A percentile compares a stretch with the other conserved stretches of the same genome.
Evolutionary conservation across 2,888 invertebrate species (phyloP).

Genomic region (Uloborus plumipes): DNA sequence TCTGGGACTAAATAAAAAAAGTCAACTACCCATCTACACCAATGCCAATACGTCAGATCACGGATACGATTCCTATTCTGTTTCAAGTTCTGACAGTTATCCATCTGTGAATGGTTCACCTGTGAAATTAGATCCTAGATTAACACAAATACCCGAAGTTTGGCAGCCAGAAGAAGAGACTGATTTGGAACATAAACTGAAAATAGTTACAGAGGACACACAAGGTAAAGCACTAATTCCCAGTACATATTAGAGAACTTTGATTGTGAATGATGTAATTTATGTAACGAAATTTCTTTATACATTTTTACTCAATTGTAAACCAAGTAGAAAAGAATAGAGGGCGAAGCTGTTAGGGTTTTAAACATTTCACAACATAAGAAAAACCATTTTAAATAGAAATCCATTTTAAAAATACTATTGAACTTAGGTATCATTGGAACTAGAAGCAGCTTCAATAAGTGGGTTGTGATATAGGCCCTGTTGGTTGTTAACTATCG

Average conservation of each 20-base stretch:
- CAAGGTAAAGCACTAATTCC: constrained; percentile 17
- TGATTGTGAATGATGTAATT: background rate
- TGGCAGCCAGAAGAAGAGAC: constrained; percentile 60
- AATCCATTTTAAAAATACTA: too few species aligned
- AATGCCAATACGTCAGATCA: constrained; percentile 77
- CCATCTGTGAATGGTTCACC: constrained; percentile 65
- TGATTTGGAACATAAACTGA: constrained; percentile 50
- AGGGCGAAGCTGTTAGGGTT: too few species aligned
- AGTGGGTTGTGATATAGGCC: too few species aligned
- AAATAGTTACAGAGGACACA: constrained; percentile 48
- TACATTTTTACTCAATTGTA: too few species aligned
- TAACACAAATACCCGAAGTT: constrained; percentile 89
- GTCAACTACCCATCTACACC: constrained; percentile 27
- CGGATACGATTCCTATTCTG: constrained; percentile 91
- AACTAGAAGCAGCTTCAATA: too few species aligned
- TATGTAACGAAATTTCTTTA: too few species aligned
- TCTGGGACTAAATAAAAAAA: constrained; percentile 55
- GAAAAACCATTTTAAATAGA: too few species aligned
- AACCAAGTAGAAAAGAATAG: too few species aligned
- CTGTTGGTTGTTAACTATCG: too few species aligned
- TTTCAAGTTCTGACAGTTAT: constrained; percentile 75
- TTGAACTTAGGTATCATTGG: too few species aligned
- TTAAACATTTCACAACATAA: too few species aligned
- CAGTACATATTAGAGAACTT: background rate
- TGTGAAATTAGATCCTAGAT: constrained; percentile 72